Evolutionary conservation across 2,113 vertebrate species (phyloP).

Genomic region (Rostratula benghalensis): DNA sequence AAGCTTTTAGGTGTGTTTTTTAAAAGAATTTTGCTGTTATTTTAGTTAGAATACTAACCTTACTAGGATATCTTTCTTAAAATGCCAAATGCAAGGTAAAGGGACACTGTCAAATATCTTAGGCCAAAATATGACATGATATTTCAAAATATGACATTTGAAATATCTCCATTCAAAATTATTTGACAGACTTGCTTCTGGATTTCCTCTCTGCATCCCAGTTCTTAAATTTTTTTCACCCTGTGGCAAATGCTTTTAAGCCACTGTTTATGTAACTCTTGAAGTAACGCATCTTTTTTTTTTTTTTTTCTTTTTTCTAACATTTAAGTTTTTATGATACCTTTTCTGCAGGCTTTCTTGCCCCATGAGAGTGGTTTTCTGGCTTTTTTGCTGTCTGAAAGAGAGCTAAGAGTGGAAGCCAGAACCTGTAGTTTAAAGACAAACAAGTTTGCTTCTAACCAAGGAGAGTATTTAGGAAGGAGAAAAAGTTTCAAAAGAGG

Average conservation of each 20-base stretch:
- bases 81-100: slow-evolving; percentile 48
- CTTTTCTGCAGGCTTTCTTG: background rate
- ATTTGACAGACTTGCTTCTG: background rate
- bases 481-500: background rate
- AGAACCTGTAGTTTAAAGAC: background rate
- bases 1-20: slow-evolving; percentile 21
- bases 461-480: background rate
- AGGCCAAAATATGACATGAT: background rate
- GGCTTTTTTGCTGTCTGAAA: background rate
- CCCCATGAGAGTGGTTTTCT: background rate
- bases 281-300: background rate
- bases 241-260: background rate
- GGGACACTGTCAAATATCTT: background rate
- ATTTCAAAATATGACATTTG: too few relatives aligned
- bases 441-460: background rate
- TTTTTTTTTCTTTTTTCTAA: background rate
- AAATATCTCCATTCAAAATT: background rate
- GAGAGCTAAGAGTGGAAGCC: background rate
- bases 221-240: background rate
- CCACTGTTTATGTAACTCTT: background rate
- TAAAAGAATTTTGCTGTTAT: slow-evolving; percentile 18
- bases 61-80: slow-evolving; percentile 7
- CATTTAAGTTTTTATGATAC: background rate
- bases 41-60: slow-evolving; percentile 42
- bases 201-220: background rate